phyloP scores from a whole-genome alignment of 2,888 invertebrate genomes.

The Atrina japonica region DNA sequence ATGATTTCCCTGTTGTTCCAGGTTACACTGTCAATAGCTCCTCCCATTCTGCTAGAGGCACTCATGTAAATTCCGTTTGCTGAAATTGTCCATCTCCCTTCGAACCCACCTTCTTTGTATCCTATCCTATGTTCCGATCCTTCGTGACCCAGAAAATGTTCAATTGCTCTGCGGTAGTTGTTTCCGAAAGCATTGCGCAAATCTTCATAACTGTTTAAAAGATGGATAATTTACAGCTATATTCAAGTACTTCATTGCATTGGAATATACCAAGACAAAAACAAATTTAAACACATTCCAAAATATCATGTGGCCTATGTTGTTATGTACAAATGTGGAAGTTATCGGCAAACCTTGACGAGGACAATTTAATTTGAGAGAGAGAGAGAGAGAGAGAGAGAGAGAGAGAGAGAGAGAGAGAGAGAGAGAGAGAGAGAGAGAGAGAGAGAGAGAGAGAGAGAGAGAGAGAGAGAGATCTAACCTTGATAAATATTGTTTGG shows the following conservation, averaged over 20 bases:
- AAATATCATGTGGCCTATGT: too few species aligned
- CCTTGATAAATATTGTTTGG: constrained; percentile 53
- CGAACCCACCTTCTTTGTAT: constrained; percentile 36
- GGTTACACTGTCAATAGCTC: constrained; percentile 56
- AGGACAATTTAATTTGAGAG: too few species aligned
- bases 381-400: too few species aligned
- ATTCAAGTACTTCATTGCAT: too few species aligned
- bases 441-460: background rate
- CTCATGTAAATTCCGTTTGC: constrained; percentile 46
- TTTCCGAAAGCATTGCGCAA: constrained; percentile 44
- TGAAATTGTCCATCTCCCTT: constrained; percentile 51
- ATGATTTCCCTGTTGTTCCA: constrained; percentile 54
- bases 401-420: too few species aligned
- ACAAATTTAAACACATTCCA: too few species aligned
- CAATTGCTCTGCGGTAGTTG: constrained; percentile 48
- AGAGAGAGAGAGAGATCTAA: constrained; percentile 4
- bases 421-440: too few species aligned
- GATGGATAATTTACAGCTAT: too few species aligned
- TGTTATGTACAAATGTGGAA: too few species aligned
- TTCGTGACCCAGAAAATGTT: constrained; percentile 46
- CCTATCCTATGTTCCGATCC: constrained; percentile 49
- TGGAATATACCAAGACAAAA: too few species aligned
- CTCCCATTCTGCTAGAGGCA: constrained; percentile 52
- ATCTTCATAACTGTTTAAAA: constrained; percentile 47
- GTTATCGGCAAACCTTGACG: too few species aligned